Evolutionary conservation across 2,888 invertebrate genomes (phyloP).

Genomic region (Polyommatus icarus): DNA sequence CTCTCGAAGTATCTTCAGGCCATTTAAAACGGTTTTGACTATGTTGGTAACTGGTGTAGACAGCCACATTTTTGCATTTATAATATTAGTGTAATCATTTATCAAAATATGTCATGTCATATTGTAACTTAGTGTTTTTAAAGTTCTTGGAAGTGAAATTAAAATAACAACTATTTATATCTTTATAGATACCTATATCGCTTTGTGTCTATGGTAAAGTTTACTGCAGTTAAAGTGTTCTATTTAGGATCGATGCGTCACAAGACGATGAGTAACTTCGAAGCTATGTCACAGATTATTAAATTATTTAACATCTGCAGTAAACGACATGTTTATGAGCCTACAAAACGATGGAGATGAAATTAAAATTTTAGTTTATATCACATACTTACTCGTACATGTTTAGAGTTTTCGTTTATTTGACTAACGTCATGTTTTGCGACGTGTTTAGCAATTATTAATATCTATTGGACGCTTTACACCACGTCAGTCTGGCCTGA

Average conservation of each 20-base stretch:
- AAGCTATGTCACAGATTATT: conserved; percentile 27
- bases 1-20: too few relatives aligned
- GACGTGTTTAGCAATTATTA: too few relatives aligned
- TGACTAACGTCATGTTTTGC: too few relatives aligned
- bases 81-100: too few relatives aligned
- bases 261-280: not conserved
- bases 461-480: too few relatives aligned
- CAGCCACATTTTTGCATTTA: too few relatives aligned
- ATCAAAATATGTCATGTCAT: too few relatives aligned
- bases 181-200: not conserved
- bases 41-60: too few relatives aligned
- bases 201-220: not conserved
- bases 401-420: not conserved
- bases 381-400: not conserved
- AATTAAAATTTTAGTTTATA: not conserved
- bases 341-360: not conserved
- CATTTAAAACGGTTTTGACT: too few relatives aligned
- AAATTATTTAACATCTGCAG: conserved; percentile 17
- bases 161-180: not conserved
- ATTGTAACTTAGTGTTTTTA: too few relatives aligned
- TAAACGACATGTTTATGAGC: conserved; percentile 25
- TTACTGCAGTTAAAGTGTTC: not conserved
- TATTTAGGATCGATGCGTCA: conserved; percentile 2
- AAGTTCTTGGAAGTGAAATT: not conserved
- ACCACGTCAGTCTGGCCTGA: too few relatives aligned